Evolutionary conservation across 2,113 vertebrate species (phyloP).

Genomic region (Entomyzon cyanotis): DNA sequence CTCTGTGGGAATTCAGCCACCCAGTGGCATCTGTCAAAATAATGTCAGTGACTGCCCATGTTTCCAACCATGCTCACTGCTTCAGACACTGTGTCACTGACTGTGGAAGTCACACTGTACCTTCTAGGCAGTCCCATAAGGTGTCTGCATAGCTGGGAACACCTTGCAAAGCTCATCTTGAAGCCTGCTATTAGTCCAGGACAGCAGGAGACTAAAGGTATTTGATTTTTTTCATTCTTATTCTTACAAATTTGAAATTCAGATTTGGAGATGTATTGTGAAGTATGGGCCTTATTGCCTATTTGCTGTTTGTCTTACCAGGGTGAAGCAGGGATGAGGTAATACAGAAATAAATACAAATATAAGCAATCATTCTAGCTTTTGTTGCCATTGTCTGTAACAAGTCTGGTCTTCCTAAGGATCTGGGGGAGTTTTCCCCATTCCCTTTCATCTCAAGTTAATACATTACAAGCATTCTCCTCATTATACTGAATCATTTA

Average conservation of each 20-base stretch:
- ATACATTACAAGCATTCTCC: background rate
- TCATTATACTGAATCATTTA: background rate
- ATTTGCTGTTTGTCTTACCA: background rate
- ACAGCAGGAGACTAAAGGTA: background rate
- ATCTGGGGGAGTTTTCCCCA: background rate
- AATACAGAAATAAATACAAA: background rate
- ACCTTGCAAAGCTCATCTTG: background rate
- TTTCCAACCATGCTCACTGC: background rate
- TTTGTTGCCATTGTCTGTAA: background rate
- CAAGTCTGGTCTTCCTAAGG: background rate
- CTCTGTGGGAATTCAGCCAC: background rate
- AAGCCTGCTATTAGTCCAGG: background rate
- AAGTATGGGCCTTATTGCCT: background rate
- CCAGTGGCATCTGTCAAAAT: background rate
- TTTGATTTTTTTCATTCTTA: background rate
- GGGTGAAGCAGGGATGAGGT: rapidly evolving
- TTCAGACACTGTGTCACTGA: background rate
- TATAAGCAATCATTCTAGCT: background rate
- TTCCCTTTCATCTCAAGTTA: background rate
- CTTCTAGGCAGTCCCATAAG: background rate
- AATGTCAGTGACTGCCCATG: background rate
- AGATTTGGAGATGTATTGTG: background rate
- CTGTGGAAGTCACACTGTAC: background rate
- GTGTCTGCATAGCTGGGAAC: background rate
- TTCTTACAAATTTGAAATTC: background rate